Base-by-base conservation (phyloP, 2,797 vertebrate species). In the Phoxinus dragarum region DNA sequence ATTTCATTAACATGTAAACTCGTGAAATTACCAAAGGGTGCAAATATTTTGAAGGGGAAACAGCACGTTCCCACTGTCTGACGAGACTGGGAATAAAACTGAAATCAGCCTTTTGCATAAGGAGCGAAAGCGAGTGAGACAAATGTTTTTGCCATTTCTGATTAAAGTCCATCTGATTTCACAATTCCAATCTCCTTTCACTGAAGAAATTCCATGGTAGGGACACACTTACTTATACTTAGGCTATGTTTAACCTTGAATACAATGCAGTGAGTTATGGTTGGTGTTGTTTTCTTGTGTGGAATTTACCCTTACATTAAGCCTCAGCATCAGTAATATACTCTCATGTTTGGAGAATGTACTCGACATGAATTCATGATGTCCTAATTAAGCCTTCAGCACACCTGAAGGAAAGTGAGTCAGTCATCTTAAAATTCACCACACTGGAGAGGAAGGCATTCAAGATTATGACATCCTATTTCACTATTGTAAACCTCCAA, bases 331-430 rank as follows among this genome's bases (percentile, higher is more conserved):
- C 89, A 89, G 90, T 92, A 91, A 92, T 91, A 11, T 27, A 86
- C 86, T 86, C 85, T 86, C 86, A 82, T 84, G 85, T 89, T 92
- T 92, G 90, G 93, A 93, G 36, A 59, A 72, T 40, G 68, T 74
- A 49, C 54, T 64, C 54, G n/a, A 56, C 56, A 38, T 44, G 59
- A 64, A 68, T 88, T 77, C 89, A 90, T 92, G 91, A 89, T 92
- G 92, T 90, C 91, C 94, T 93, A 94, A 94, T 95, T 94, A 93
- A 91, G 86, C 87, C 81, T 74, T 86, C 82, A 27, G 12, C 66
- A 81, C 91, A 90, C 91, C 90, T 93, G 92, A 94, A 94, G 93
- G 94, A 78, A 90, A 16, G 44, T 88, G 84, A 85, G 71, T 82
- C 89, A 89, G 86, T 92, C 87, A 85, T 90, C 89, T 91, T 89